Evolutionary conservation across 2,797 vertebrate genomes (phyloP).

Genomic region (Petrocephalus sullivani): DNA sequence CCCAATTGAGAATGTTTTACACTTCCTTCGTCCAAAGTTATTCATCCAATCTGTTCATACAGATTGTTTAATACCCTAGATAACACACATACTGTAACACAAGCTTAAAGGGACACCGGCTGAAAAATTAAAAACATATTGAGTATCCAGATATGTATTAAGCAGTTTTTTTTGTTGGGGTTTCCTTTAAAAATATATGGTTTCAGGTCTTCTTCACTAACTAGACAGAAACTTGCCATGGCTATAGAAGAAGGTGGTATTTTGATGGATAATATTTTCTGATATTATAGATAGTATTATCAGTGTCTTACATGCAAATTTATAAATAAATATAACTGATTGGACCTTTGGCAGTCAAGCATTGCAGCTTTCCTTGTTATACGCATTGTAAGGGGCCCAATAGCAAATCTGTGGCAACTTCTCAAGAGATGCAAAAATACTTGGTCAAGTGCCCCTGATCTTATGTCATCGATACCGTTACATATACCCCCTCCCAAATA

Average conservation of each 20-base stretch:
- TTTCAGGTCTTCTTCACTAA: too few species aligned
- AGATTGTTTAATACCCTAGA: not conserved
- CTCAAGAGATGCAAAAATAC: not conserved
- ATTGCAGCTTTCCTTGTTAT: not conserved
- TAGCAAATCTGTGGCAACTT: not conserved
- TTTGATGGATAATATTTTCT: not conserved
- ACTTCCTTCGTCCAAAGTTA: not conserved
- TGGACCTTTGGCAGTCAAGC: not conserved
- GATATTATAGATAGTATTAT: not conserved
- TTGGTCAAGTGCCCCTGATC: not conserved
- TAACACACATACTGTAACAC: not conserved
- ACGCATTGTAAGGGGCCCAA: not conserved
- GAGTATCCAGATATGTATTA: not conserved
- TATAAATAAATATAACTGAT: not conserved
- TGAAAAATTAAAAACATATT: not conserved
- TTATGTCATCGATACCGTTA: not conserved
- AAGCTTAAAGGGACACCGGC: not conserved
- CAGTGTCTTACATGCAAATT: not conserved
- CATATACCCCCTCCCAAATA: not conserved
- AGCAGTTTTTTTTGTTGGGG: not conserved
- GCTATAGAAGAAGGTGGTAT: too few species aligned
- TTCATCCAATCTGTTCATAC: not conserved
- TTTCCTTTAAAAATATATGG: too few species aligned
- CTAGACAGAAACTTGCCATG: too few species aligned
- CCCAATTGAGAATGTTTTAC: not conserved